phyloP scores from a whole-genome alignment of 2,113 vertebrate genomes.

The Chelonoidis abingdonii region DNA sequence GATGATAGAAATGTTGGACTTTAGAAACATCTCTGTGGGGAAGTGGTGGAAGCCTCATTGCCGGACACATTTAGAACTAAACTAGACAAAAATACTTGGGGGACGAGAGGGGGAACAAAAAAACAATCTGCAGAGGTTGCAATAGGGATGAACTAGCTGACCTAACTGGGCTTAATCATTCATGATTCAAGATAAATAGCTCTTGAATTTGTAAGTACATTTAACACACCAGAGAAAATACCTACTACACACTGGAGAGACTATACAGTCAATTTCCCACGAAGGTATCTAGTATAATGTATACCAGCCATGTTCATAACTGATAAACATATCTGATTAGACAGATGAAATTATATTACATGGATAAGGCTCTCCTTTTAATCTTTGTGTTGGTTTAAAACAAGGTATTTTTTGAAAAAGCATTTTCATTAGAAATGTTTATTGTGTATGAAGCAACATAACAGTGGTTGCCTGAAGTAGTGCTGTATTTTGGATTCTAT shows the following conservation, averaged over 20 bases:
- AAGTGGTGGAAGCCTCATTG: neutral
- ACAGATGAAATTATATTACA: neutral
- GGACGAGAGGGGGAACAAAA: too few species aligned
- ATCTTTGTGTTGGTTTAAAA: neutral
- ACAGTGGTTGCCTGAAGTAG: constrained; percentile 61
- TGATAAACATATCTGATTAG: neutral
- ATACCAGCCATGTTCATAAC: neutral
- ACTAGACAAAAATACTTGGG: neutral
- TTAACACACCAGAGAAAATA: neutral
- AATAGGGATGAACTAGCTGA: neutral
- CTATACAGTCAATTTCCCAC: too few species aligned
- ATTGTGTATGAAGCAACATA: constrained; percentile 43
- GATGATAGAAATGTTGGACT: neutral
- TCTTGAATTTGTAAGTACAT: neutral
- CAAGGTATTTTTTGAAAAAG: constrained; percentile 13
- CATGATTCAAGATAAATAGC: neutral
- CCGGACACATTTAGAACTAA: neutral
- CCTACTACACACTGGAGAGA: neutral
- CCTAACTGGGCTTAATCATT: neutral
- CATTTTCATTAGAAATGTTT: constrained; percentile 37
- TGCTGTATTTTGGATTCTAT: neutral
- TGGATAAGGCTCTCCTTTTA: constrained; percentile 20
- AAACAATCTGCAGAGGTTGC: neutral
- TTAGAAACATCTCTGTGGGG: neutral
- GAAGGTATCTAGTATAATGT: neutral